Conservation (phyloP, 2,113 vertebrate species). For the Aix galericulata region DNA sequence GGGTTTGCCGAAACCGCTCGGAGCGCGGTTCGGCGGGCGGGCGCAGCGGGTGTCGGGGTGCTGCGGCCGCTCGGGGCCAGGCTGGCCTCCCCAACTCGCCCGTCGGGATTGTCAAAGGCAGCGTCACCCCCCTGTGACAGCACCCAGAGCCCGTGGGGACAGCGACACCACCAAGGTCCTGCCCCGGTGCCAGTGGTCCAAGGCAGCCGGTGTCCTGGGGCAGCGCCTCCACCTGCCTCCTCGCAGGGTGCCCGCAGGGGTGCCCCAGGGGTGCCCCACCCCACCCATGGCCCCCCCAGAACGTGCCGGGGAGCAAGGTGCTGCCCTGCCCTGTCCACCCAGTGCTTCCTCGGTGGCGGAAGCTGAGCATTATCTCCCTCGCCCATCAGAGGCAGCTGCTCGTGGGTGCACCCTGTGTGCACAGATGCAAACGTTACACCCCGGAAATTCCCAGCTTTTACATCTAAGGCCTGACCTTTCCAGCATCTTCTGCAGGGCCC, state of each 20-base stretch:
- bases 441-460: slow-evolving; percentile 42
- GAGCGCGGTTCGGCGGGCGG: not conserved
- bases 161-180: fast-evolving
- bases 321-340: not conserved
- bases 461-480: not conserved
- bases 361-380: slow-evolving; percentile 38
- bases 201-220: fast-evolving
- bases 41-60: not conserved
- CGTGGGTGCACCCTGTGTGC: not conserved
- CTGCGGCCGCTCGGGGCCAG: not conserved
- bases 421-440: slow-evolving; percentile 29
- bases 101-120: not conserved
- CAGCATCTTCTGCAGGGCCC: not conserved
- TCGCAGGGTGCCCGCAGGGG: not conserved
- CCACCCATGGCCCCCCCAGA: not conserved
- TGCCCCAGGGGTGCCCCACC: fast-evolving
- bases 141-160: fast-evolving
- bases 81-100: slow-evolving; percentile 17
- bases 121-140: not conserved
- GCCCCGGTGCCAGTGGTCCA: fast-evolving
- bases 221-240: not conserved
- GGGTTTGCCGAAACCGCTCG: slow-evolving; percentile 31
- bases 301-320: not conserved
- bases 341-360: not conserved
- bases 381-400: slow-evolving; percentile 50